Percentiles rank a stretch among this genome's conserved stretches.
Conservation (phyloP, 2,113 vertebrate genomes). For the Nothoprocta pentlandii region DNA sequence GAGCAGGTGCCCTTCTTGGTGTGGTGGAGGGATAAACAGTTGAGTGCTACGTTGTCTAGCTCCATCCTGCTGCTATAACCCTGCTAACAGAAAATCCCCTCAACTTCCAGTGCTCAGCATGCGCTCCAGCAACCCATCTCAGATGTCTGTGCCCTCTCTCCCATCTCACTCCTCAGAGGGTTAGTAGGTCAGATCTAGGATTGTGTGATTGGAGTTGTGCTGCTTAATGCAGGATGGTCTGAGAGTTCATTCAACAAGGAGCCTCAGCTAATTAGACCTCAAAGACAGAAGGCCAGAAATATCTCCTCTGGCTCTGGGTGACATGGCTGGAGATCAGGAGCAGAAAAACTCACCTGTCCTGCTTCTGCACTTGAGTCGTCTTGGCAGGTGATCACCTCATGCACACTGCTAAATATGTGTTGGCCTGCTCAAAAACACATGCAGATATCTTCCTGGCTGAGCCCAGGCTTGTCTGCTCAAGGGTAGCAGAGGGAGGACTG, state of each 20-base stretch:
- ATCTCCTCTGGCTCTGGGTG: background rate
- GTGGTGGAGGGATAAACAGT: background rate
- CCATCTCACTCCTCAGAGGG: rapidly evolving
- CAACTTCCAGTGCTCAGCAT: background rate
- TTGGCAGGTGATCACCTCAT: background rate
- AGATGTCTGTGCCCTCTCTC: background rate
- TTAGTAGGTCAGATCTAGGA: background rate
- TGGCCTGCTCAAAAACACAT: background rate
- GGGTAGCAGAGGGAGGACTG: background rate
- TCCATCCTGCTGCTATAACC: background rate
- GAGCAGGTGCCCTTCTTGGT: background rate
- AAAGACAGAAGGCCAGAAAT: background rate
- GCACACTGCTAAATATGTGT: rapidly evolving
- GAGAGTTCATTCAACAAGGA: background rate
- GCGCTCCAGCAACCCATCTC: background rate
- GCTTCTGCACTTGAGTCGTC: rapidly evolving
- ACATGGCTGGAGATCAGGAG: background rate
- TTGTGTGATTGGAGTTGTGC: rapidly evolving
- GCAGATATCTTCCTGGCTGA: background rate
- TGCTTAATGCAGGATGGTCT: background rate
- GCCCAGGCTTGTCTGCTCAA: rapidly evolving
- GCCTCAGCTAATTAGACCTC: background rate
- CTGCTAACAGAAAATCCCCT: background rate
- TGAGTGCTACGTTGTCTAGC: background rate
- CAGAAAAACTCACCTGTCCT: background rate